These are phyloP conservation scores for Hiodon alosoides DNA, from an alignment of 2,113 vertebrate genomes.

Conservation along the genomic window DNA sequence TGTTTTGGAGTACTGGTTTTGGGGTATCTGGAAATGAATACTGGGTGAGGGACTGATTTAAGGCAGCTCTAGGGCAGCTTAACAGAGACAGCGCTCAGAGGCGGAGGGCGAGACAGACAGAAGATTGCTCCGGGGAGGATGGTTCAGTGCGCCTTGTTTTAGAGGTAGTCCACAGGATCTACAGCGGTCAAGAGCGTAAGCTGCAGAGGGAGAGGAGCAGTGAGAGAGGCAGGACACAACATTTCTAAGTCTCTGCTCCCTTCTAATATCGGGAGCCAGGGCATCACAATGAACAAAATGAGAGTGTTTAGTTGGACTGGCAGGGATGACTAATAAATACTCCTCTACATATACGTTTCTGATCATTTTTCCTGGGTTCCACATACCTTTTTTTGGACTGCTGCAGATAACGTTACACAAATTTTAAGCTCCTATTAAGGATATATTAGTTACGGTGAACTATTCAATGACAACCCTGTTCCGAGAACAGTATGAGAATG, in stretches of 20 bases:
- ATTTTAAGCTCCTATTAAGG: too few species aligned
- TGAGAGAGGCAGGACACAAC: conserved; percentile 4
- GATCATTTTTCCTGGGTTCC: too few species aligned
- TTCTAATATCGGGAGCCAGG: background rate
- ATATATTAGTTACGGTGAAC: too few species aligned
- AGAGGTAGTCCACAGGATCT: conserved; percentile 34
- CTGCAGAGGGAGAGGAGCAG: background rate
- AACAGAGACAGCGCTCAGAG: background rate
- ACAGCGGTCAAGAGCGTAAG: conserved; percentile 13
- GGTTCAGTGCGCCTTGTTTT: conserved; percentile 12
- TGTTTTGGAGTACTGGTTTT: too few species aligned
- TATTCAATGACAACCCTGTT: too few species aligned
- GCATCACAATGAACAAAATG: background rate
- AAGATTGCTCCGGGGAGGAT: background rate
- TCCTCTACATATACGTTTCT: too few species aligned
- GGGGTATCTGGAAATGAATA: too few species aligned
- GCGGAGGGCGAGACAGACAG: background rate
- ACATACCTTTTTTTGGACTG: too few species aligned
- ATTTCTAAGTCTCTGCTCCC: background rate
- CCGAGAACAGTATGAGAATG: too few species aligned
- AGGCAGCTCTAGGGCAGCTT: too few species aligned
- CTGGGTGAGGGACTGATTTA: too few species aligned
- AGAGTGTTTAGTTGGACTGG: background rate
- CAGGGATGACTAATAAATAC: background rate
- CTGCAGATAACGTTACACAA: too few species aligned